Conservation (phyloP, 2,888 invertebrate genomes). For the Rotaria magnacalcarata region DNA sequence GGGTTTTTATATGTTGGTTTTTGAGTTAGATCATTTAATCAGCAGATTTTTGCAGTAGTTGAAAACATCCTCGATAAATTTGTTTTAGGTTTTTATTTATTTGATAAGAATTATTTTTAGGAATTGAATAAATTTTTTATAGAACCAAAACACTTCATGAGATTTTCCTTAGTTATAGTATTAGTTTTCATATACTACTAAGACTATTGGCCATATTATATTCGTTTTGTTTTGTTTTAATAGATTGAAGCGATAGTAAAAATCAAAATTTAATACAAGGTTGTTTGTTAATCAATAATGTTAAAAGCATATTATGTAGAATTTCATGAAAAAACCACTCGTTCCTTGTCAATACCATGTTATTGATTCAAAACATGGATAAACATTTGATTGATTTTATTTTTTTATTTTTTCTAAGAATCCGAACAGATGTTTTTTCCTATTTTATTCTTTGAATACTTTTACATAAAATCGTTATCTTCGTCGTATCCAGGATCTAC, state of each 20-base stretch:
- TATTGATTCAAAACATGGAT: not conserved
- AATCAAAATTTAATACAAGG: not conserved
- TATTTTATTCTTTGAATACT: not conserved
- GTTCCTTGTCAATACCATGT: not conserved
- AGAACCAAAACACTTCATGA: too few relatives aligned
- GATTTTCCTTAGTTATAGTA: too few relatives aligned
- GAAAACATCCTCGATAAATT: too few relatives aligned
- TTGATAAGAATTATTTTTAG: too few relatives aligned
- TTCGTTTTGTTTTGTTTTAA: not conserved
- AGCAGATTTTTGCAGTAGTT: too few relatives aligned
- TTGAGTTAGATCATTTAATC: too few relatives aligned
- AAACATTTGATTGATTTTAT: not conserved
- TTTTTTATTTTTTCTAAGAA: not conserved
- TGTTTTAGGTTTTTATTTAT: too few relatives aligned
- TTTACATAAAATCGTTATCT: slow-evolving; percentile 28
- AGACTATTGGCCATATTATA: not conserved
- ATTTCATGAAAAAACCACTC: not conserved
- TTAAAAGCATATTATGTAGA: not conserved
- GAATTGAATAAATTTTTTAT: too few relatives aligned
- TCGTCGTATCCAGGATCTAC: not conserved
- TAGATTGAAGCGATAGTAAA: not conserved
- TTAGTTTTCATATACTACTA: not conserved
- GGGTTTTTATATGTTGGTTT: too few relatives aligned
- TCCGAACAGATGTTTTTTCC: not conserved
- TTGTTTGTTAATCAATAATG: too few relatives aligned